These are phyloP conservation scores for Galbula dea DNA, from an alignment of 2,113 vertebrate species.

Conservation along the genomic window DNA sequence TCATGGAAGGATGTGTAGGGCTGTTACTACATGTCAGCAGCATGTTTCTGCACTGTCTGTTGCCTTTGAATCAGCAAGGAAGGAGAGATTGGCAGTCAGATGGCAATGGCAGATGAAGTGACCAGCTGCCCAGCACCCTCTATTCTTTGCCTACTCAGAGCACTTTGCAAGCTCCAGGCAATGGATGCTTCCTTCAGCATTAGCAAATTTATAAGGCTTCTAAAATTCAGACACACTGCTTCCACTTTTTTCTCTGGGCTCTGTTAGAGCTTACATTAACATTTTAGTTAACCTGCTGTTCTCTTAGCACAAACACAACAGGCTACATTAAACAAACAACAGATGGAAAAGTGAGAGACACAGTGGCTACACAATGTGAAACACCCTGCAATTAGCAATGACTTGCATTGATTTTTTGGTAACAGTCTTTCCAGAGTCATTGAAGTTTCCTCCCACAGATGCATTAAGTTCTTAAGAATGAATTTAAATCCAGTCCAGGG, in stretches of 20 bases:
- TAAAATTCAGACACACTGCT: background rate
- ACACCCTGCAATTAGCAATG: background rate
- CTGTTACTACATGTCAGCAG: background rate
- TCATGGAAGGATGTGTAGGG: background rate
- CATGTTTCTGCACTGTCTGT: background rate
- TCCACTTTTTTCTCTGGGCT: background rate
- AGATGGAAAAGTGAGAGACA: background rate
- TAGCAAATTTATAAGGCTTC: background rate
- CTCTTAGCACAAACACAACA: background rate
- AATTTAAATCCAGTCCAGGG: background rate
- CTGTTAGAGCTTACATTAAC: background rate
- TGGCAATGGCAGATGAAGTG: background rate
- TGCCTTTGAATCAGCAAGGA: background rate
- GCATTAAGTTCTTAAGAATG: background rate
- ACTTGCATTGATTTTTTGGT: background rate
- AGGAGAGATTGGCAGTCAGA: background rate
- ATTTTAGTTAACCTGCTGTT: conserved; percentile 14
- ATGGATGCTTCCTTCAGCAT: background rate
- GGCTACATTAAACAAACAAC: conserved; percentile 7
- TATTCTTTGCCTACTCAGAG: background rate
- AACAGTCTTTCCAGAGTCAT: background rate
- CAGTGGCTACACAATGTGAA: background rate
- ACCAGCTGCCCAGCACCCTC: background rate
- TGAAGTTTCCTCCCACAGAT: background rate
- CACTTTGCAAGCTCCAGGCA: background rate